Conservation (phyloP, 2,113 vertebrate species). For the Ictalurus furcatus region DNA sequence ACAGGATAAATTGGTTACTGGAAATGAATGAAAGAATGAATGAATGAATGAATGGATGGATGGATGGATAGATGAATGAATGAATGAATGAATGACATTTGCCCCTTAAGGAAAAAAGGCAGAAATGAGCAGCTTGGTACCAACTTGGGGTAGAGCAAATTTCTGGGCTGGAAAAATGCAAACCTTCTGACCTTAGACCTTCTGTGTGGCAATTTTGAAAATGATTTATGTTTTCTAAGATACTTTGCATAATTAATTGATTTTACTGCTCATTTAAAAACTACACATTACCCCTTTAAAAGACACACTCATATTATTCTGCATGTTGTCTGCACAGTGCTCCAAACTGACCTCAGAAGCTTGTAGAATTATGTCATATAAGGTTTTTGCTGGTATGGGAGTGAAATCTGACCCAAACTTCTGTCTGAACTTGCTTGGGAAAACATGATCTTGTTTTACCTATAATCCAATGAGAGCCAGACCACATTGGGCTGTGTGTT, state of each 20-base stretch:
- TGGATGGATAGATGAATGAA: background rate
- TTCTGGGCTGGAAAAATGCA: background rate
- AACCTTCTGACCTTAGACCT: background rate
- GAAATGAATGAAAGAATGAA: background rate
- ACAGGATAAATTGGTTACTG: background rate
- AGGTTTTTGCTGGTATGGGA: slow-evolving; percentile 39
- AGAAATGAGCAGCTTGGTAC: background rate
- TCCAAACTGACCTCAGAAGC: background rate
- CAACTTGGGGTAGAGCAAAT: background rate
- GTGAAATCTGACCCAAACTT: slow-evolving; percentile 43
- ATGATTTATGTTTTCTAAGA: background rate
- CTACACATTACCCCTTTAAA: background rate
- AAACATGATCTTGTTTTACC: slow-evolving; percentile 59
- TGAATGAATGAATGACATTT: background rate
- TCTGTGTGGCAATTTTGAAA: background rate
- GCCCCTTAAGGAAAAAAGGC: background rate
- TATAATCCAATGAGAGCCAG: slow-evolving; percentile 56
- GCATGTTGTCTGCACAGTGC: background rate
- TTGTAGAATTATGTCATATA: background rate
- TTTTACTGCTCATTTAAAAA: background rate
- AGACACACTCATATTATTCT: background rate
- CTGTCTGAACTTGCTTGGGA: slow-evolving; percentile 70
- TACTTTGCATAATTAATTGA: background rate
- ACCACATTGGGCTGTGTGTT: slow-evolving; percentile 65
- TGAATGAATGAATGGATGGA: background rate